Evolutionary conservation across 2,888 invertebrate species (phyloP).

Genomic region (Cheilosia vulpina): DNA sequence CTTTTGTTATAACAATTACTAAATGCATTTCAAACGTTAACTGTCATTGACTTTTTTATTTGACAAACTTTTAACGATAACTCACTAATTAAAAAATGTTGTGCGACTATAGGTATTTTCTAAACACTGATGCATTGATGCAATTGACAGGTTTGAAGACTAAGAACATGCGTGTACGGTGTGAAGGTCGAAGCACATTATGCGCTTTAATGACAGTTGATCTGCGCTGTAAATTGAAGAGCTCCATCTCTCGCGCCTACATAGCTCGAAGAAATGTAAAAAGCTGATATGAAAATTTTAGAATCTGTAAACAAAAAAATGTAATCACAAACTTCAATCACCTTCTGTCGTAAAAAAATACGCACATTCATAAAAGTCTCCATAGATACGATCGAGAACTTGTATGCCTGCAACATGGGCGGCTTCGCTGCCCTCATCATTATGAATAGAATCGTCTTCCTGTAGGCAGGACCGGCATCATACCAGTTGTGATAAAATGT

Average conservation of each 20-base stretch:
- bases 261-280: constrained; percentile 79
- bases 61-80: no score
- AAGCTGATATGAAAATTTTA: constrained; percentile 71
- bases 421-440: constrained; percentile 78
- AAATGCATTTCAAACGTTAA: no score
- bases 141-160: no score
- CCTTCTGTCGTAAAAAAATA: background rate
- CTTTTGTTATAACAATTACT: no score
- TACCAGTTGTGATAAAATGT: constrained; percentile 81
- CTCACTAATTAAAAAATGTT: no score
- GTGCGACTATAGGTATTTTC: no score
- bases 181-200: no score
- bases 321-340: background rate
- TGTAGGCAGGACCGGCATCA: constrained; percentile 79
- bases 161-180: no score
- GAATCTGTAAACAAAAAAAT: constrained; percentile 35
- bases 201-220: no score
- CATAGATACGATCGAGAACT: constrained; percentile 79
- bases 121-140: no score
- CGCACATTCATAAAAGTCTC: constrained; percentile 79
- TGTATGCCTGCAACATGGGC: constrained; percentile 77
- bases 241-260: constrained; percentile 11
- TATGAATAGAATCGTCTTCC: constrained; percentile 79
- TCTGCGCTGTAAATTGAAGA: no score
- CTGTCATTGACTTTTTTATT: no score